These are phyloP conservation scores for Rhinichthys osculus DNA, from an alignment of 2,797 vertebrate genomes.

Conservation along the genomic window DNA sequence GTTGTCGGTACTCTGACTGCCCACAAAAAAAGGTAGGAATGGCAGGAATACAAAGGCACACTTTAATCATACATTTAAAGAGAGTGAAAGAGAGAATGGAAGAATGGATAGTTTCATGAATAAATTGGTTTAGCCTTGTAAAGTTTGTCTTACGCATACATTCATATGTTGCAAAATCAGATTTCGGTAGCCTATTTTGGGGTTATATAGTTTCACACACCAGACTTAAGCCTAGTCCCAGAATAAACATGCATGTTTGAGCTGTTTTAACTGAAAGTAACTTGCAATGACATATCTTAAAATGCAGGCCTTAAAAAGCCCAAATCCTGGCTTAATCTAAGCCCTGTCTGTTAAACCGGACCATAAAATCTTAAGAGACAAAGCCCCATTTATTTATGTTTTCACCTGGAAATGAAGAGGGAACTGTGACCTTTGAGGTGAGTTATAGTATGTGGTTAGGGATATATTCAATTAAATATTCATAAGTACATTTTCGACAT, in stretches of 20 bases:
- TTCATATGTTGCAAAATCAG: constrained; percentile 29
- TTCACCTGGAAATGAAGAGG: constrained; percentile 72
- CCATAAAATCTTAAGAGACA: constrained; percentile 61
- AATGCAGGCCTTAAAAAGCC: too few relatives aligned
- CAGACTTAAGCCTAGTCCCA: neutral
- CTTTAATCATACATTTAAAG: neutral
- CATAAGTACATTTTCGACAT: constrained; percentile 63
- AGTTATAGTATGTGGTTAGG: constrained; percentile 71
- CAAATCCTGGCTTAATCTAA: too few relatives aligned
- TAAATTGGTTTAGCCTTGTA: neutral
- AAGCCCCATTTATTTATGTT: constrained; percentile 69
- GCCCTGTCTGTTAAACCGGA: neutral
- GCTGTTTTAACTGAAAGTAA: too few relatives aligned
- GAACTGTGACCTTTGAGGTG: constrained; percentile 72
- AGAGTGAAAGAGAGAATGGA: neutral
- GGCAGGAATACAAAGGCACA: neutral
- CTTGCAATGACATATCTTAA: too few relatives aligned
- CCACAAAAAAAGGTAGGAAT: neutral
- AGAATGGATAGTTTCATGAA: neutral
- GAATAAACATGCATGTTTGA: neutral
- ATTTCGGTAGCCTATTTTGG: constrained; percentile 55
- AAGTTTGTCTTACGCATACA: neutral
- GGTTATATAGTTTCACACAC: neutral
- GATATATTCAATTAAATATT: constrained; percentile 67
- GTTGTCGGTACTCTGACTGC: neutral